phyloP scores from a whole-genome alignment of 2,888 invertebrate species.

The Cephus pygmeus region DNA sequence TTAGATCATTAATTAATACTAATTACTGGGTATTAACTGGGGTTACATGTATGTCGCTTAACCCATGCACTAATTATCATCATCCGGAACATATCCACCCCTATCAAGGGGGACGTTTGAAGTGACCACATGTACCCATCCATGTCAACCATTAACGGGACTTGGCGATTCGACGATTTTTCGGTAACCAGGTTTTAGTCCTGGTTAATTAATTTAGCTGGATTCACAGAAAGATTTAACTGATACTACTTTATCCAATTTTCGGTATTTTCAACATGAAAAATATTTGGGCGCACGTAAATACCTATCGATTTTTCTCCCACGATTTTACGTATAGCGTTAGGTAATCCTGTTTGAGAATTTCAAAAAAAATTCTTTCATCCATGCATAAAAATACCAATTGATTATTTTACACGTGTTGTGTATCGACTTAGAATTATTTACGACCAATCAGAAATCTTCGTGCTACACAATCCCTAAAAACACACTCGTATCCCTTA shows the following conservation, averaged over 20 bases:
- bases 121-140: conserved; percentile 40
- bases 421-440: not conserved
- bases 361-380: not conserved
- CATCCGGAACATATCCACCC: conserved; percentile 23
- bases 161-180: conserved; percentile 28
- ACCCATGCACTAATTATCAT: conserved; percentile 34
- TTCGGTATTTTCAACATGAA: not conserved
- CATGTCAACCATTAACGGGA: conserved; percentile 37
- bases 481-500: not conserved
- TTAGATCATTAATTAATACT: conserved; percentile 35
- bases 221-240: conserved; percentile 13
- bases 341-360: not conserved
- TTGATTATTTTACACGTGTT: not conserved
- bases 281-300: not conserved
- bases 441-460: not conserved
- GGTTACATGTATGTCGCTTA: conserved; percentile 27
- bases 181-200: conserved; percentile 33
- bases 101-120: conserved; percentile 39
- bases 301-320: not conserved
- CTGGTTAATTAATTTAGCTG: conserved; percentile 21
- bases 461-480: not conserved
- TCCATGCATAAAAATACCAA: not conserved
- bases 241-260: conserved; percentile 24
- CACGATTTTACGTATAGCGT: not conserved
- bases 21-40: conserved; percentile 33